A percentile compares a stretch with the other conserved stretches of the same genome.
These are phyloP conservation scores for Pollenia angustigena DNA, from an alignment of 2,888 invertebrate genomes.

Conservation along the genomic window DNA sequence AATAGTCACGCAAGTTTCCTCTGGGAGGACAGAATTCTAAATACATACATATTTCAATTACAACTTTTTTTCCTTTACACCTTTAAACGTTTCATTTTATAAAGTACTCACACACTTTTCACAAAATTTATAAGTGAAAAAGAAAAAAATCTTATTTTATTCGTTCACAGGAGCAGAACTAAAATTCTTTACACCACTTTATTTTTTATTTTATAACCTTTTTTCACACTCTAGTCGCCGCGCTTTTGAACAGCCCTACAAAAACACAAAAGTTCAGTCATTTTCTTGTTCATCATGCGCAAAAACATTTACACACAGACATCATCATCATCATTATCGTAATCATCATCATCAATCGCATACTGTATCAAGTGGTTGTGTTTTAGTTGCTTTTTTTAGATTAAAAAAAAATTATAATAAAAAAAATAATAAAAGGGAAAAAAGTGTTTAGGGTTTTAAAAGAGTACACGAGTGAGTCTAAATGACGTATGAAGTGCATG, in stretches of 20 bases:
- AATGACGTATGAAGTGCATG: conserved; percentile 75
- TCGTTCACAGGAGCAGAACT: conserved; percentile 36
- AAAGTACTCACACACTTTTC: background rate
- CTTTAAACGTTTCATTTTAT: conserved; percentile 32
- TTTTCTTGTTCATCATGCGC: conserved; percentile 57
- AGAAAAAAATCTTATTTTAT: conserved; percentile 2
- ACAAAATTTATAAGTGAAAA: background rate
- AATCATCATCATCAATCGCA: background rate
- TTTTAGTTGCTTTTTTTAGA: conserved; percentile 32
- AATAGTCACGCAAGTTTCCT: background rate
- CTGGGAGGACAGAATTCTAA: background rate
- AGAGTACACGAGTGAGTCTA: conserved; percentile 60
- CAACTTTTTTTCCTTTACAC: background rate
- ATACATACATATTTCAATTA: background rate
- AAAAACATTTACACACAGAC: conserved; percentile 22
- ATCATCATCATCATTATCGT: background rate
- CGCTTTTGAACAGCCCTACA: conserved; percentile 30
- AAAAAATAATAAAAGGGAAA: conserved; percentile 3
- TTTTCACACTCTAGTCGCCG: conserved; percentile 34
- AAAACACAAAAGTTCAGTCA: conserved; percentile 53
- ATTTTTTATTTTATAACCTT: conserved; percentile 12
- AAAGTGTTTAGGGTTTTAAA: conserved; percentile 56
- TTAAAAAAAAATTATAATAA: conserved; percentile 13
- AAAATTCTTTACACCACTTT: conserved; percentile 38
- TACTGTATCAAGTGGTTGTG: conserved; percentile 42